These are phyloP conservation scores for Actenoides lindsayi DNA, from an alignment of 2,113 vertebrate genomes.

Conservation along the genomic window DNA sequence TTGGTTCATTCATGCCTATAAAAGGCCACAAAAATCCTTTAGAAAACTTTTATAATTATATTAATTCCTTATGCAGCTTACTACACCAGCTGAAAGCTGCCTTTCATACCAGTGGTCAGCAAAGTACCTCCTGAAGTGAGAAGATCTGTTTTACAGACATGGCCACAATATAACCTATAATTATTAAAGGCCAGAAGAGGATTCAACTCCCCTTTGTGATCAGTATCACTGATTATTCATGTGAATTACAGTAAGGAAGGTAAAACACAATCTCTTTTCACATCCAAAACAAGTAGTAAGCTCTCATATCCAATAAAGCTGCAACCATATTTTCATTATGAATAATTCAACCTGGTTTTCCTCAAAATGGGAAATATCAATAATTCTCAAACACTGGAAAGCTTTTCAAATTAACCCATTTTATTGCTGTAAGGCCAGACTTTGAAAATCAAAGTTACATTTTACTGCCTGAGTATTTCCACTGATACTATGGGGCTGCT, in stretches of 20 bases:
- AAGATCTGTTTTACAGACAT: slow-evolving; percentile 12
- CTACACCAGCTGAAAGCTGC: background rate
- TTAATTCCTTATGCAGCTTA: background rate
- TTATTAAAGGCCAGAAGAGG: slow-evolving; percentile 4
- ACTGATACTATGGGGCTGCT: background rate
- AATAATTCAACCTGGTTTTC: background rate
- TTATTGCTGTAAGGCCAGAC: background rate
- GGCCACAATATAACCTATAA: background rate
- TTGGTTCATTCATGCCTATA: background rate
- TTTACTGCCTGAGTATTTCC: background rate
- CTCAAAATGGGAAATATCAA: background rate
- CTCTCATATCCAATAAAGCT: background rate
- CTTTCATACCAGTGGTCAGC: background rate
- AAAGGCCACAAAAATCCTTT: background rate
- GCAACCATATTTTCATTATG: background rate
- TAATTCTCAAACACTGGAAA: background rate
- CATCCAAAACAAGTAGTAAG: slow-evolving; percentile 7
- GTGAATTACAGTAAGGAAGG: background rate
- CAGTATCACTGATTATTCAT: background rate
- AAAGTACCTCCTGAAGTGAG: background rate
- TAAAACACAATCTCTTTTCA: background rate
- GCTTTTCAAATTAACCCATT: background rate
- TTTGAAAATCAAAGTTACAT: background rate
- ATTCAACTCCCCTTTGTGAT: background rate
- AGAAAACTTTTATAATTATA: background rate